phyloP scores from a whole-genome alignment of 2,888 invertebrate species.

The Hypsopygia costalis region DNA sequence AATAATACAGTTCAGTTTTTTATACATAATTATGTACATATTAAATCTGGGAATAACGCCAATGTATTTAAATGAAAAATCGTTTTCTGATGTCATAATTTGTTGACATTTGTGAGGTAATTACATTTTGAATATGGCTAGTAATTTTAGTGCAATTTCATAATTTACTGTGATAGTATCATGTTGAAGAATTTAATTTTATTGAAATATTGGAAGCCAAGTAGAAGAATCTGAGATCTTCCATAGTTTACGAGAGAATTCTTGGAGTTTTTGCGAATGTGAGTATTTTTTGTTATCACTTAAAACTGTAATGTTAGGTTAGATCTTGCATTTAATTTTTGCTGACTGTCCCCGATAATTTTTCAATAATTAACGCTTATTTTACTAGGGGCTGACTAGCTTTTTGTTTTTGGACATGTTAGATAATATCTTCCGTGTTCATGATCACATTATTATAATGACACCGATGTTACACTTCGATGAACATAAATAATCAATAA shows the following conservation, averaged over 20 bases:
- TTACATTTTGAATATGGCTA: neutral
- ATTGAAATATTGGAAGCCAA: neutral
- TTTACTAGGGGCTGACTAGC: constrained; percentile 70
- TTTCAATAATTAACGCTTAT: constrained; percentile 56
- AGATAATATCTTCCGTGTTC: constrained; percentile 26
- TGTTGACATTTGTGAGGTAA: no score
- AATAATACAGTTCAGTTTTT: no score
- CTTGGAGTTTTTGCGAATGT: constrained; percentile 39
- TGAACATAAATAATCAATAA: constrained; percentile 44
- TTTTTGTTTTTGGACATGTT: constrained; percentile 54
- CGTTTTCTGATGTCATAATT: no score
- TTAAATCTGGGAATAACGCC: no score
- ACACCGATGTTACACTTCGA: constrained; percentile 31
- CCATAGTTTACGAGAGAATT: constrained; percentile 18
- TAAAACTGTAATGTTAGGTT: constrained; percentile 61
- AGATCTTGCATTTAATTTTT: constrained; percentile 64
- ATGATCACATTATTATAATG: constrained; percentile 22
- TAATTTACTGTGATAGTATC: constrained; percentile 18
- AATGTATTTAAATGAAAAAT: no score
- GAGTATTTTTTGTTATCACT: constrained; percentile 38
- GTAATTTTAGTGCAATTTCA: constrained; percentile 14
- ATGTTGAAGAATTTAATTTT: constrained; percentile 9
- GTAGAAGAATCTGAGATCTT: constrained; percentile 1
- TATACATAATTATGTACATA: no score
- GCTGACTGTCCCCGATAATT: constrained; percentile 65